Base-by-base conservation (phyloP, 2,888 invertebrate genomes). In the Agrochola lychnidis region DNA sequence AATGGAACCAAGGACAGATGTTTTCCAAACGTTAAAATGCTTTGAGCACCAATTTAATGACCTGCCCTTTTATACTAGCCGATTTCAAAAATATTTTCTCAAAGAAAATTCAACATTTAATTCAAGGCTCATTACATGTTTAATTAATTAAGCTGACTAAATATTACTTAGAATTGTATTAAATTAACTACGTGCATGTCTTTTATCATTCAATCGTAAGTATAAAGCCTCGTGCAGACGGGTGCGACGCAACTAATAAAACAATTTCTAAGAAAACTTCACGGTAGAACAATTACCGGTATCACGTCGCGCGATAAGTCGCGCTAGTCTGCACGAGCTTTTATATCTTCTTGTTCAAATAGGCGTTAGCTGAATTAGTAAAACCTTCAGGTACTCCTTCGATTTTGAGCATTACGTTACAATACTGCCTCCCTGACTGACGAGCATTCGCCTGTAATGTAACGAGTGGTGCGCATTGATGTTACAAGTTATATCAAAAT, bases 1-100 rank as follows among this genome's bases (percentile, higher is more conserved):
- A 92, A 94, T 92, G 91, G 90, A 90, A 91, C 89, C 87, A 90
- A 92, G 90, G 91, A 91, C 92, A 92, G 91, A 92, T 93, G 92
- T 90, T 92, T 90, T 87, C 88, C 82, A 89, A 91, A 90, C 90
- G 86, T 89, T 89, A 88, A 90, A 87, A 85, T 87, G 84, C 82
- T 73, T 42, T 64, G 51, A 69, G 51, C 59, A 76, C 42, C 36
- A 70, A 67, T 74, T 70, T 78, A 78, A 76, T 67, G 22, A 84
- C 57, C 57, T 72, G 66, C 10, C 1, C 10, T 72, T 67, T 76
- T 16, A 70, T 61, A 48, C 45, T 56, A 12, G 3, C 19, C 4
- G 45, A 70, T 57, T 69, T n/a, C 0, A 14, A n/a, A 59, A 73
- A 56, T 19, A 0, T 10, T 69, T 25, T 42, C 14, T 48, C 0